Base-by-base conservation (phyloP, 1,140 invertebrate species). In the Trichomalopsis sarcophagae region DNA sequence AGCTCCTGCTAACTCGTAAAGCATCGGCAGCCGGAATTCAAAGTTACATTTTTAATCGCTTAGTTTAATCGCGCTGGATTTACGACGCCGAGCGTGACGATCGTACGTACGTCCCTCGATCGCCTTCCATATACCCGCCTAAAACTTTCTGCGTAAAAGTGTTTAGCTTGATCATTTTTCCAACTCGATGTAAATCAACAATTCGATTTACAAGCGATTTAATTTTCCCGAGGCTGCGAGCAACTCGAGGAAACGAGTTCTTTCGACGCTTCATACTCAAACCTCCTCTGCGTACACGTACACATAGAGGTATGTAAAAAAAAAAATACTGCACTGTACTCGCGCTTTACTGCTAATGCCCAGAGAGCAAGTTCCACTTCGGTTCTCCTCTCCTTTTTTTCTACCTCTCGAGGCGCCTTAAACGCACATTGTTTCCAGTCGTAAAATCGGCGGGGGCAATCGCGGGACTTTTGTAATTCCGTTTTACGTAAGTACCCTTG, bases 391-490 rank as follows among this genome's bases (percentile, higher is more conserved):
- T 80, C 36, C 17, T 69, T 69, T 62, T 79, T 23, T 40, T 79
- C 50, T 55, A 3, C 17, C 23, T 62, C 36, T 36, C 23, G 3
- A 17, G 40, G 33, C 44, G 47, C 44, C 66, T 71, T 71, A 81
- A 74, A n/a, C 71, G 71, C 81, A 82, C 81, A 75, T 75, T 81
- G 47, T 82, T 74, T 75, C 81, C 13, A 82, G 71, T 82, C 81
- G 81, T 82, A 82, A 82, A 82, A 82, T 82, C 81, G 50, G 50
- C 69, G 30, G 2, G 21, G 36, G 33, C 78, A 69, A 68, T 73
- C 78, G 30, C 23, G 40, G 23, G 81, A 74, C 71, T 75, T 62
- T 82, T 75, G 81, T 62, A 82, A 82, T 82, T 82, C 30, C 50
- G 71, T 30, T 74, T 81, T 74, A 69, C 68, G 47, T 75, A 82